phyloP scores from a whole-genome alignment of 2,888 invertebrate genomes.

The Cenopis cana region DNA sequence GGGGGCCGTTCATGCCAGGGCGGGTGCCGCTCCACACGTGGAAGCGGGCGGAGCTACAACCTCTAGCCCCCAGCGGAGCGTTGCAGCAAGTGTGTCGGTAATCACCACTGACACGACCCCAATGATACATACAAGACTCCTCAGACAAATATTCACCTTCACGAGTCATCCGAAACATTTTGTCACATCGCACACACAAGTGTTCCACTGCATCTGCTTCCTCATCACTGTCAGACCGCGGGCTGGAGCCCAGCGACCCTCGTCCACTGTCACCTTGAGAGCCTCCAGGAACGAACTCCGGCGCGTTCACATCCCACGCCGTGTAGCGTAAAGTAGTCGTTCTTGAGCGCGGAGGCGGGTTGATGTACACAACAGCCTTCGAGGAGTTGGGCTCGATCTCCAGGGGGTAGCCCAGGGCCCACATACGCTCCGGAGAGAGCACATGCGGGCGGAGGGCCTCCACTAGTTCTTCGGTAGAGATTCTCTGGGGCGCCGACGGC shows the following conservation, averaged over 20 bases:
- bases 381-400: conserved; percentile 86
- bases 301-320: conserved; percentile 87
- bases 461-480: conserved; percentile 84
- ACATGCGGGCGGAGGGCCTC: conserved; percentile 86
- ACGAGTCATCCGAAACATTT: conserved; percentile 88
- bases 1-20: conserved; percentile 90
- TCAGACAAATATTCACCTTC: conserved; percentile 89
- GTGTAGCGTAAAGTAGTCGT: conserved; percentile 68
- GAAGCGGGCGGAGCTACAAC: conserved; percentile 87
- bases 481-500: conserved; percentile 75
- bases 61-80: conserved; percentile 77
- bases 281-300: conserved; percentile 86
- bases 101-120: conserved; percentile 90
- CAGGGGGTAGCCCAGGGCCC: conserved; percentile 89
- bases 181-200: conserved; percentile 90
- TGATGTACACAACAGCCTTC: conserved; percentile 87
- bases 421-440: conserved; percentile 86
- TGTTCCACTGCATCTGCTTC: conserved; percentile 85
- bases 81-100: conserved; percentile 88
- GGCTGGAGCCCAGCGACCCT: conserved; percentile 83
- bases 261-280: conserved; percentile 83
- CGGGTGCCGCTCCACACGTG: conserved; percentile 92
- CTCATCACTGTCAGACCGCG: conserved; percentile 84
- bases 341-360: conserved; percentile 79
- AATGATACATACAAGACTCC: conserved; percentile 94